Evolutionary conservation across 2,888 invertebrate genomes (phyloP).

Genomic region (Druceiella hillmani): DNA sequence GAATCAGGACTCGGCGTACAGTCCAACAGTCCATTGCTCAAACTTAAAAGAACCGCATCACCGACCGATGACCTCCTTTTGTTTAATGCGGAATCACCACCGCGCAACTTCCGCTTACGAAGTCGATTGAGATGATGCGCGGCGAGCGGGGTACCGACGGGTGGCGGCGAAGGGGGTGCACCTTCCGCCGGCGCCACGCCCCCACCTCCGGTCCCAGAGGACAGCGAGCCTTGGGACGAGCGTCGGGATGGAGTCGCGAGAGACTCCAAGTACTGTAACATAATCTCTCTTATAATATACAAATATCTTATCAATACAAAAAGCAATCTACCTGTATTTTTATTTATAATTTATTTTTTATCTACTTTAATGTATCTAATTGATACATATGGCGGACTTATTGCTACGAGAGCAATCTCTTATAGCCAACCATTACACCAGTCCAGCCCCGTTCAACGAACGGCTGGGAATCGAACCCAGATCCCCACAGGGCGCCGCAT

Average conservation of each 20-base stretch:
- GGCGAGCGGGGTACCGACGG: constrained; percentile 36
- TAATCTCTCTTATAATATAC: neutral
- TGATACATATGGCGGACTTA: no score
- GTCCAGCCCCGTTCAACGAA: no score
- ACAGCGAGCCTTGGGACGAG: constrained; percentile 37
- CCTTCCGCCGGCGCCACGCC: constrained; percentile 14
- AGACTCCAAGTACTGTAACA: constrained; percentile 36
- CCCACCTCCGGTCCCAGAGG: constrained; percentile 24
- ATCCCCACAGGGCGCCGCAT: no score
- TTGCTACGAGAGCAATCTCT: no score
- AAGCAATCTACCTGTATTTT: no score
- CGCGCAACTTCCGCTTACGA: constrained; percentile 75
- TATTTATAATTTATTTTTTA: no score
- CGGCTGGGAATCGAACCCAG: no score
- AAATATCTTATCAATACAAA: constrained; percentile 2
- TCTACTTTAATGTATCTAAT: no score
- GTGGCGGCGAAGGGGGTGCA: constrained; percentile 20
- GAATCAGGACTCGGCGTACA: constrained; percentile 80
- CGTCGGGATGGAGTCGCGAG: constrained; percentile 40
- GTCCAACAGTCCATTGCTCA: constrained; percentile 85
- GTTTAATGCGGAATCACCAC: constrained; percentile 53
- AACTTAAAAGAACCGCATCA: constrained; percentile 77
- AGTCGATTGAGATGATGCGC: constrained; percentile 42
- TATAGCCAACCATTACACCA: no score
- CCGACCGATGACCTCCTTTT: constrained; percentile 84